A percentile compares a stretch with the other conserved stretches of the same genome.
Conservation (phyloP, 35 echinoderm and acorn worm genomes). For the Apostichopus parvimensis region DNA sequence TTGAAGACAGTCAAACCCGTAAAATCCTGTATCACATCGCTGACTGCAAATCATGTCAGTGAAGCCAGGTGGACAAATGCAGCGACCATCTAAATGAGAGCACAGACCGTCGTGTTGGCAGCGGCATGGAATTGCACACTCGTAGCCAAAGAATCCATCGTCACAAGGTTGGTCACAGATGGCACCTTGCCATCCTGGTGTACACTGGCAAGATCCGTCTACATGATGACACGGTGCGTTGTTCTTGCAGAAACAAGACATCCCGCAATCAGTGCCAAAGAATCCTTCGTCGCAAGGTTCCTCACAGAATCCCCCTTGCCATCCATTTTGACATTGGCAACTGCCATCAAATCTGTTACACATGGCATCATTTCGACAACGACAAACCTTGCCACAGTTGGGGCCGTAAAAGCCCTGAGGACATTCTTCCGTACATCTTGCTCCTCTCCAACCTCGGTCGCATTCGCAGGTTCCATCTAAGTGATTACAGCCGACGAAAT, state of each 20-base stretch:
- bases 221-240: slow-evolving; percentile 56
- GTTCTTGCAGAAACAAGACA: slow-evolving; percentile 72
- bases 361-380: slow-evolving; percentile 66
- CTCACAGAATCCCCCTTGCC: slow-evolving; percentile 62
- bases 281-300: slow-evolving; percentile 59
- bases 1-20: slow-evolving; percentile 63
- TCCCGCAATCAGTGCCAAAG: slow-evolving; percentile 67
- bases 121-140: slow-evolving; percentile 44
- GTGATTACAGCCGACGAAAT: slow-evolving; percentile 58
- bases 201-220: slow-evolving; percentile 70
- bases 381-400: slow-evolving; percentile 63
- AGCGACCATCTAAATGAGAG: slow-evolving; percentile 51
- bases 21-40: slow-evolving; percentile 63
- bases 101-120: slow-evolving; percentile 58
- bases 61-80: slow-evolving; percentile 66
- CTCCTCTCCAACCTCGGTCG: slow-evolving; percentile 69
- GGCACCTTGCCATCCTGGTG: slow-evolving; percentile 65
- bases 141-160: slow-evolving; percentile 54
- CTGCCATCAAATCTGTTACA: slow-evolving; percentile 67
- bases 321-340: slow-evolving; percentile 68
- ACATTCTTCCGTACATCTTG: slow-evolving; percentile 62
- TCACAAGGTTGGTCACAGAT: slow-evolving; percentile 67
- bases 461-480: slow-evolving; percentile 68
- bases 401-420: slow-evolving; percentile 57
- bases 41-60: slow-evolving; percentile 51